phyloP scores from a whole-genome alignment of 1,140 invertebrate species.

The Temnothorax curvispinosus region DNA sequence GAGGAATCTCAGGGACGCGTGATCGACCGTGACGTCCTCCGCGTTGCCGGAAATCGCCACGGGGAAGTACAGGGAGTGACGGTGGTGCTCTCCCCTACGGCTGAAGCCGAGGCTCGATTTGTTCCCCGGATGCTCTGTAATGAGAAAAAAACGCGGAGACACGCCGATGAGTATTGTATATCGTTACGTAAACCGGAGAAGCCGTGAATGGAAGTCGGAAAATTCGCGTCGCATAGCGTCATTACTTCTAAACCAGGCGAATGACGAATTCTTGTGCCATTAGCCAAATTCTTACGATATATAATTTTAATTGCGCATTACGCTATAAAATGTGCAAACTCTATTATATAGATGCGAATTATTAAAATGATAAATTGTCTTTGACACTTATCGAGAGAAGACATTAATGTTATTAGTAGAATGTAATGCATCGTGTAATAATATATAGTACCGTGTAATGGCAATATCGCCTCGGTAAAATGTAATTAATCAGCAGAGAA shows the following conservation, averaged over 20 bases:
- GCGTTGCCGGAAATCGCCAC: slow-evolving; percentile 70
- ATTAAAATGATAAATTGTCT: slow-evolving; percentile 20
- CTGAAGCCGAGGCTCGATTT: slow-evolving; percentile 52
- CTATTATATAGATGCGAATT: neutral
- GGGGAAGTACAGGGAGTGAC: slow-evolving; percentile 74
- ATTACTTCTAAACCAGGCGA: neutral
- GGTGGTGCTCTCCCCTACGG: slow-evolving; percentile 52
- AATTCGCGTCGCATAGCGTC: neutral
- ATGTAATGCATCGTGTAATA: slow-evolving; percentile 25
- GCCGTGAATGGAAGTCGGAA: slow-evolving; percentile 19
- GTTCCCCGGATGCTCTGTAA: slow-evolving; percentile 79
- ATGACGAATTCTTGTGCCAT: neutral
- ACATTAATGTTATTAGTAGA: slow-evolving; percentile 2
- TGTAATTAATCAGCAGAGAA: slow-evolving; percentile 19
- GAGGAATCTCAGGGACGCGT: slow-evolving; percentile 76
- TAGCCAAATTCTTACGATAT: neutral
- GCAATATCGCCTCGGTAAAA: slow-evolving; percentile 24
- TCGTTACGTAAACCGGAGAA: slow-evolving; percentile 46
- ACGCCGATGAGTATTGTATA: neutral
- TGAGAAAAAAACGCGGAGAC: slow-evolving; percentile 54
- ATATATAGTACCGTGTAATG: slow-evolving; percentile 11
- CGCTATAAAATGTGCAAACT: neutral
- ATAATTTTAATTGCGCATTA: slow-evolving; percentile 10
- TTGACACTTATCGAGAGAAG: slow-evolving; percentile 12
- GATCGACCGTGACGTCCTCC: slow-evolving; percentile 69